phyloP scores from a whole-genome alignment of 2,797 vertebrate genomes.

The Cuculus canorus region DNA sequence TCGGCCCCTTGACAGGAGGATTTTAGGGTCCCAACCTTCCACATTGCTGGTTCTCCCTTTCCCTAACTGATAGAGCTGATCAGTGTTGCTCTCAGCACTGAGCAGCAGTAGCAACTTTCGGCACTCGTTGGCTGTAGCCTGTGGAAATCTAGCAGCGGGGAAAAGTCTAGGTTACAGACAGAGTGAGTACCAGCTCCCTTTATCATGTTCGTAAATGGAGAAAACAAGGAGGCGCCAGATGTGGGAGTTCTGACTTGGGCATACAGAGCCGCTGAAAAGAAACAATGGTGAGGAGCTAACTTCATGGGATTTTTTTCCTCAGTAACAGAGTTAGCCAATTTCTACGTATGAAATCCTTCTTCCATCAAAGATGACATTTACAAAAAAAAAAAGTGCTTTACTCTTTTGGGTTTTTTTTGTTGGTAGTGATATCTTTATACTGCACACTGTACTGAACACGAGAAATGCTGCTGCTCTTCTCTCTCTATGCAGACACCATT shows the following conservation, averaged over 20 bases:
- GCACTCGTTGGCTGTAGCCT: background rate
- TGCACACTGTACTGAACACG: background rate
- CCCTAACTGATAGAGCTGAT: background rate
- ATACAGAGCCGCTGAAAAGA: background rate
- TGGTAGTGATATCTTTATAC: background rate
- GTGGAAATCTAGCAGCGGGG: background rate
- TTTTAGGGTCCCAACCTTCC: background rate
- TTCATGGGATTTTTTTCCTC: background rate
- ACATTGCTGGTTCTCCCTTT: background rate
- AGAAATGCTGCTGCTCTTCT: background rate
- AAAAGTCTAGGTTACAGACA: background rate
- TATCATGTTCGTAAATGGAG: background rate
- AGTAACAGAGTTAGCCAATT: background rate
- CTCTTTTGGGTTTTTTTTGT: background rate
- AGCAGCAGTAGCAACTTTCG: background rate
- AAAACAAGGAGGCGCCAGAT: background rate
- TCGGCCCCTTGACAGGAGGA: background rate
- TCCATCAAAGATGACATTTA: background rate
- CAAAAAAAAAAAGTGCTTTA: background rate
- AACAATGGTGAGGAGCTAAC: background rate
- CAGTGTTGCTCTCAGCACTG: rapidly evolving
- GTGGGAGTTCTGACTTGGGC: background rate
- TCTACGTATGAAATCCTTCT: background rate
- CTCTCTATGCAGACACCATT: background rate
- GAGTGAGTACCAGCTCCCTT: background rate